Percentiles rank a stretch among this genome's conserved stretches.
phyloP scores from a whole-genome alignment of 2,888 invertebrate species.

The Drosophila trichaetosa region DNA sequence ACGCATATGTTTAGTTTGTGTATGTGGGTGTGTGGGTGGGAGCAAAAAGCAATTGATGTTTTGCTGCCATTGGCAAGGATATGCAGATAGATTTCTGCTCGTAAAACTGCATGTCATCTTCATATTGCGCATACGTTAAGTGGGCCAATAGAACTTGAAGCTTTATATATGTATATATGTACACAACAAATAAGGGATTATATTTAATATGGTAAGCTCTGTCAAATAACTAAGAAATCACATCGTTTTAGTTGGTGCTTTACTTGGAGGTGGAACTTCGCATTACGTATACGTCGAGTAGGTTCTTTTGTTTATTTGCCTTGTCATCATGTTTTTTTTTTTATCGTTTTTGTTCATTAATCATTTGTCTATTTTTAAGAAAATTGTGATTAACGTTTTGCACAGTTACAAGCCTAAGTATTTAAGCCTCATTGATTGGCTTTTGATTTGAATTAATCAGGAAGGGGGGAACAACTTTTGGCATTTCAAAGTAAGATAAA shows the following conservation, averaged over 20 bases:
- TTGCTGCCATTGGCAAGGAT: constrained; percentile 8
- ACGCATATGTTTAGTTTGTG: constrained; percentile 63
- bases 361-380: constrained; percentile 9
- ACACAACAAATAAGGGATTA: background rate
- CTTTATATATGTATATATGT: background rate
- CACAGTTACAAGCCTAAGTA: background rate
- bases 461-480: background rate
- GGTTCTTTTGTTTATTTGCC: background rate
- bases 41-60: constrained; percentile 45
- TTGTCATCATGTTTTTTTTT: background rate
- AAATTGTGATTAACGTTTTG: constrained; percentile 20
- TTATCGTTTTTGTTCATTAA: constrained; percentile 5
- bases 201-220: background rate
- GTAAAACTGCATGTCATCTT: constrained; percentile 22
- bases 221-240: background rate
- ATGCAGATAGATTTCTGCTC: constrained; percentile 14
- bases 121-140: constrained; percentile 34
- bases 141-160: constrained; percentile 1
- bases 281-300: constrained; percentile 18
- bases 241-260: background rate
- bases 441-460: background rate
- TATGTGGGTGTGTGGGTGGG: constrained; percentile 38
- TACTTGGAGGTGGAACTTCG: background rate
- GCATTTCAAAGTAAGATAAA: background rate
- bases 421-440: background rate